phyloP scores from a whole-genome alignment of 1,140 invertebrate genomes.

The Oryctes rhinoceros region DNA sequence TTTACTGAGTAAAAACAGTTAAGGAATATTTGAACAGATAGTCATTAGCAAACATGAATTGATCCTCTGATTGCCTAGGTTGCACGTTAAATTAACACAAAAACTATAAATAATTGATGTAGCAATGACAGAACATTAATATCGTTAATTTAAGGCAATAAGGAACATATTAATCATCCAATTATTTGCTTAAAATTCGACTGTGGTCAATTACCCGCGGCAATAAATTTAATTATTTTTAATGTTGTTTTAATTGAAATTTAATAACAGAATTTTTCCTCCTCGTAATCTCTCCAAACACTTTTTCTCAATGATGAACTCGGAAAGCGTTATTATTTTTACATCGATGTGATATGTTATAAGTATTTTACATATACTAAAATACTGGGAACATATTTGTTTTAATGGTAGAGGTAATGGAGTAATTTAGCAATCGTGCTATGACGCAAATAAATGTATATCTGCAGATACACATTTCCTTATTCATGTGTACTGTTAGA shows the following conservation, averaged over 20 bases:
- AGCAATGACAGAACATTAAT: background rate
- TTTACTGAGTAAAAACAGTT: background rate
- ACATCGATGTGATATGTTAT: too few species aligned
- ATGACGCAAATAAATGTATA: background rate
- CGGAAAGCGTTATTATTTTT: too few species aligned
- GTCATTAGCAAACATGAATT: background rate
- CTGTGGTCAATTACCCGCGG: background rate
- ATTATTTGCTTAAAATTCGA: background rate
- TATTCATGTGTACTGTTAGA: background rate
- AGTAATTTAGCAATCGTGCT: too few species aligned
- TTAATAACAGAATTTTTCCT: too few species aligned
- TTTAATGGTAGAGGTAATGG: too few species aligned
- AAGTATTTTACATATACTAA: too few species aligned
- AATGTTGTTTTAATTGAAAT: background rate
- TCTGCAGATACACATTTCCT: background rate
- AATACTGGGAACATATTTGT: too few species aligned
- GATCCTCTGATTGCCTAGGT: background rate
- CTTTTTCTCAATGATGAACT: too few species aligned
- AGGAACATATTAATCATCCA: background rate
- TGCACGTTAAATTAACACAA: background rate
- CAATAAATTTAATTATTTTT: background rate
- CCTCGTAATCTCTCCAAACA: too few species aligned
- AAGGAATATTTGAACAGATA: background rate
- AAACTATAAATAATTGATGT: background rate
- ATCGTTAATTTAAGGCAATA: background rate